Evolutionary conservation across 2,797 vertebrate species (phyloP).

Genomic region (Mionectes olivaceus): DNA sequence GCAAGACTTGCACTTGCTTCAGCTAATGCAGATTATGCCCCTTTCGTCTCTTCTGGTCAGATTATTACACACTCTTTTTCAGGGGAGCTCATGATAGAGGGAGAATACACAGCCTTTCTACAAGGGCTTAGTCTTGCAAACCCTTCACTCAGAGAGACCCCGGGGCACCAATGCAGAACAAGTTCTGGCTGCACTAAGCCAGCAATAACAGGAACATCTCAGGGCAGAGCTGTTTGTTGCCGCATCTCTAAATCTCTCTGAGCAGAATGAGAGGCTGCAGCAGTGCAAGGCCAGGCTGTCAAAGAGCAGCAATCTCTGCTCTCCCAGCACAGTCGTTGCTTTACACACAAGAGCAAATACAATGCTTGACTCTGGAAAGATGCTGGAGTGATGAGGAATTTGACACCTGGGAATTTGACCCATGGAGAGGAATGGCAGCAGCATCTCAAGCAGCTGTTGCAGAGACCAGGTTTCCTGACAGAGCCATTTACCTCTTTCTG

Average conservation of each 20-base stretch:
- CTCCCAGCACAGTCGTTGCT: neutral
- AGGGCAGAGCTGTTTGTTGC: neutral
- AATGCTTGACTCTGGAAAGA: neutral
- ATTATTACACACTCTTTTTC: neutral
- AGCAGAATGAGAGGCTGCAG: neutral
- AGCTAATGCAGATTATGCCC: neutral
- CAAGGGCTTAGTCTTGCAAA: neutral
- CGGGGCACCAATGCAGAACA: neutral
- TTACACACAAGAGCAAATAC: neutral
- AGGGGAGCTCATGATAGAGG: neutral
- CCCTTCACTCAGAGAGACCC: neutral
- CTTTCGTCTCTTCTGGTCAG: neutral
- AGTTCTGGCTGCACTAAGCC: neutral
- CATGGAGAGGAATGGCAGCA: neutral
- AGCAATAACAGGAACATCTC: neutral
- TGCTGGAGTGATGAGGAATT: neutral
- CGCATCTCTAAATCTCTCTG: neutral
- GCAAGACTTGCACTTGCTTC: neutral
- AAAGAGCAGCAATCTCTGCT: neutral
- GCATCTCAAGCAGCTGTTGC: neutral
- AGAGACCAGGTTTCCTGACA: neutral
- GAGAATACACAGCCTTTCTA: neutral
- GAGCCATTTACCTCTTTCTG: neutral
- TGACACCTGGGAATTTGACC: neutral
- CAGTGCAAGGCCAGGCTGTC: neutral